phyloP scores from a whole-genome alignment of 2,888 invertebrate genomes.

The Myopa testacea region DNA sequence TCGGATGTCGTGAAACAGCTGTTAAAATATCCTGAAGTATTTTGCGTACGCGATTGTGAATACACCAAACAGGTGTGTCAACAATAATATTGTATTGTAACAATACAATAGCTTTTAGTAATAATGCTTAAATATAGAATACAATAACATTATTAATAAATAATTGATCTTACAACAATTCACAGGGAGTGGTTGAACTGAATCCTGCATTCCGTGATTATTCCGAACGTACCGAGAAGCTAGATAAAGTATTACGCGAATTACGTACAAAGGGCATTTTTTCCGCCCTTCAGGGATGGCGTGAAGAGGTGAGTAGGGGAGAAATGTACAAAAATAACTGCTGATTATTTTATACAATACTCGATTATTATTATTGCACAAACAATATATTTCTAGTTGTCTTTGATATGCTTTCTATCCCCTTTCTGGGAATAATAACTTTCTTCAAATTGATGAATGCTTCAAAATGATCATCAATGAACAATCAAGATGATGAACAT shows the following conservation, averaged over 20 bases:
- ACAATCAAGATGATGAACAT: no score
- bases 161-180: slow-evolving; percentile 56
- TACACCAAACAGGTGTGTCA: slow-evolving; percentile 62
- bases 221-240: slow-evolving; percentile 80
- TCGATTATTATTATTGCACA: neutral
- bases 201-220: slow-evolving; percentile 91
- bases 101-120: neutral
- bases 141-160: slow-evolving; percentile 65
- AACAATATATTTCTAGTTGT: neutral
- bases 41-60: slow-evolving; percentile 66
- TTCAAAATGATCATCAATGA: no score
- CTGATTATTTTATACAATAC: neutral
- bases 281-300: slow-evolving; percentile 88
- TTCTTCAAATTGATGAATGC: no score
- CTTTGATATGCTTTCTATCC: neutral
- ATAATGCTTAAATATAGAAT: slow-evolving; percentile 44
- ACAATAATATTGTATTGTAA: slow-evolving; percentile 10
- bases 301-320: slow-evolving; percentile 80
- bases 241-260: slow-evolving; percentile 83
- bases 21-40: slow-evolving; percentile 84
- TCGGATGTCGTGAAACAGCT: slow-evolving; percentile 87
- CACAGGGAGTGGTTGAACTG: slow-evolving; percentile 82
- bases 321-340: no score
- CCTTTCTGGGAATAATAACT: no score
- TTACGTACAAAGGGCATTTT: slow-evolving; percentile 82